phyloP scores from a whole-genome alignment of 2,888 invertebrate genomes.

The Scaptomyza cyrtandrae region DNA sequence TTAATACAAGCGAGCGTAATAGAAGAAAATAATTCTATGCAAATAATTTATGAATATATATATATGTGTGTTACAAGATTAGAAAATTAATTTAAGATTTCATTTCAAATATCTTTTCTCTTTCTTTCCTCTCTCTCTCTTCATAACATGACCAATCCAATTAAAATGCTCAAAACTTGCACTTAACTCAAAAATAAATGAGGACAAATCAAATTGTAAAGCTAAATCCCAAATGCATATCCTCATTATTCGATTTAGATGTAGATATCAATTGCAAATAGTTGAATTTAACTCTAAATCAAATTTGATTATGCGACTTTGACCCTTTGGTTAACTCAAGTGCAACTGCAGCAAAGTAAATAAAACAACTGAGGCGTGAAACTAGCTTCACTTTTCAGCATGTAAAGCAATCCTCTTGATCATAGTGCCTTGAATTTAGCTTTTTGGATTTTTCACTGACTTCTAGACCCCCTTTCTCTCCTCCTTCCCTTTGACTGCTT shows the following conservation, averaged over 20 bases:
- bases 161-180: neutral
- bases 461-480: neutral
- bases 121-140: neutral
- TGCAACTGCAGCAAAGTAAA: constrained; percentile 30
- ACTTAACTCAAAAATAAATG: neutral
- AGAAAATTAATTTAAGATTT: too few relatives aligned
- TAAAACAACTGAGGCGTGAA: constrained; percentile 56
- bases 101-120: too few relatives aligned
- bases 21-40: too few relatives aligned
- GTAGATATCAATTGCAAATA: constrained; percentile 21
- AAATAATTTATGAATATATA: too few relatives aligned
- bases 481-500: constrained; percentile 12
- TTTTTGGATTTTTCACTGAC: constrained; percentile 3
- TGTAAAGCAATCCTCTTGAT: constrained; percentile 54
- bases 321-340: constrained; percentile 31
- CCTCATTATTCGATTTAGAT: constrained; percentile 22
- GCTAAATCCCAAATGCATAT: constrained; percentile 23
- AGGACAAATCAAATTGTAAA: constrained; percentile 1
- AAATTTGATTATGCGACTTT: constrained; percentile 62
- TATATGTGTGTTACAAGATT: too few relatives aligned
- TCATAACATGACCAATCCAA: neutral
- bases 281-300: constrained; percentile 61
- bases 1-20: neutral
- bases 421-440: constrained; percentile 33
- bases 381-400: constrained; percentile 38